Percentiles rank a stretch among this genome's conserved stretches.
These are phyloP conservation scores for Heliconius erato DNA, from an alignment of 2,888 invertebrate genomes.

Conservation along the genomic window DNA sequence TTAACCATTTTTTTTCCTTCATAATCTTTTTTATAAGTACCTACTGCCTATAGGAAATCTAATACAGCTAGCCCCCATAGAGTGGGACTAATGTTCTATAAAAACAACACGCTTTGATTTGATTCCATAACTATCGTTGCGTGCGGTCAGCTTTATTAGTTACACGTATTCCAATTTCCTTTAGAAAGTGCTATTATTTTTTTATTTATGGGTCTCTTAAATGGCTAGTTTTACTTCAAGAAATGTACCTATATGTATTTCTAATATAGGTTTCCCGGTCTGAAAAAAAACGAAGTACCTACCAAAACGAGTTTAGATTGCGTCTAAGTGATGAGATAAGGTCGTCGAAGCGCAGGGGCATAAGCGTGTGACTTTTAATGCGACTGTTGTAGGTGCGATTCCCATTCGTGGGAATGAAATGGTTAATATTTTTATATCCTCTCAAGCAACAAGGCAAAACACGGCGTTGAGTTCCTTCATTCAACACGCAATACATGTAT, in stretches of 20 bases:
- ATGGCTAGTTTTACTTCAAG: not conserved
- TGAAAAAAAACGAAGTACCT: not conserved
- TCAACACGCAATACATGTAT: no score
- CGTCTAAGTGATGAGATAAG: no score
- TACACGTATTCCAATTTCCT: conserved; percentile 24
- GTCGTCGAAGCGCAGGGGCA: no score
- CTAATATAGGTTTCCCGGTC: not conserved
- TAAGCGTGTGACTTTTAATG: no score
- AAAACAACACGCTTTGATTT: conserved; percentile 9
- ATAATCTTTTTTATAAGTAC: no score
- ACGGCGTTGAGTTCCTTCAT: no score
- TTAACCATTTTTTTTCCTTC: no score
- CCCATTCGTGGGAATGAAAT: no score
- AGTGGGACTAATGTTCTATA: not conserved
- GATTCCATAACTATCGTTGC: conserved; percentile 2
- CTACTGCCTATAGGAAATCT: not conserved
- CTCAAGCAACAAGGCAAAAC: no score
- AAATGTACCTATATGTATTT: not conserved
- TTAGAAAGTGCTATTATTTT: conserved; percentile 14
- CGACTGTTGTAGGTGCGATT: no score
- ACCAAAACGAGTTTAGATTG: no score
- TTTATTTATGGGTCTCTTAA: not conserved
- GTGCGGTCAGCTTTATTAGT: conserved; percentile 21
- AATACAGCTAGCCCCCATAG: not conserved
- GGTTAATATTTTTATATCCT: no score